Base-by-base conservation (phyloP, 1,140 invertebrate genomes). In the Magallana ariakensis region DNA sequence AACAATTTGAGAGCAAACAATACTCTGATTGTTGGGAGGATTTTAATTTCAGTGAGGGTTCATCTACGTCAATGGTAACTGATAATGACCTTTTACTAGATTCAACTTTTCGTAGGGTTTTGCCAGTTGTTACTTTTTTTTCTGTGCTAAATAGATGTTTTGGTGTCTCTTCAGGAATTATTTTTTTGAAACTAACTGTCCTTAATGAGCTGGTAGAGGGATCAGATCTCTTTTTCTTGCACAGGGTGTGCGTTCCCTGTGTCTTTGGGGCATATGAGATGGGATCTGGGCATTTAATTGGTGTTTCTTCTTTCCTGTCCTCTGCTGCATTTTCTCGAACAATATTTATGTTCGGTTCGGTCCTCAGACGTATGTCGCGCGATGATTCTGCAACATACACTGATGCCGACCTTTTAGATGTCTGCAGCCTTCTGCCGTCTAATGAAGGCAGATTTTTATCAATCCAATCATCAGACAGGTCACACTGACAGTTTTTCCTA, bases 291-390 rank as follows among this genome's bases (percentile, higher is more conserved):
- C 33, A 46, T 46, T 46, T 0, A 46, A 46, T 46, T 46, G 33
- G 33, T 46, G 33, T 8, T 10, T 66, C n/a, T 66, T 19, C 62
- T 66, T 9, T 66, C 9, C 22, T 19, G 15, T 66, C 22, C 16
- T 66, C 62, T 66, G 62, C 62, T 66, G 62, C 62, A 66, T 66
- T 66, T 19, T 66, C 62, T 16, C n/a, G 62, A 66, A 66, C n/a
- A 66, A 66, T 66, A 10, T 66, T 16, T 16, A 66, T 19, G 9
- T 19, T 66, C 22, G 62, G 62, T 10, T 66, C n/a, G 15, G 62
- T 66, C n/a, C 9, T 19, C 15, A 66, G 62, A 66, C 62, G 62
- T 66, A 66, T 66, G 62, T 66, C 62, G 15, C 62, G 62, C 16
- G 62, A 66, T 66, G 62, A 19, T 66, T 66, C 62, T 16, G 62